Evolutionary conservation across 2,797 vertebrate species (phyloP).

Genomic region (Cossypha dichroa): DNA sequence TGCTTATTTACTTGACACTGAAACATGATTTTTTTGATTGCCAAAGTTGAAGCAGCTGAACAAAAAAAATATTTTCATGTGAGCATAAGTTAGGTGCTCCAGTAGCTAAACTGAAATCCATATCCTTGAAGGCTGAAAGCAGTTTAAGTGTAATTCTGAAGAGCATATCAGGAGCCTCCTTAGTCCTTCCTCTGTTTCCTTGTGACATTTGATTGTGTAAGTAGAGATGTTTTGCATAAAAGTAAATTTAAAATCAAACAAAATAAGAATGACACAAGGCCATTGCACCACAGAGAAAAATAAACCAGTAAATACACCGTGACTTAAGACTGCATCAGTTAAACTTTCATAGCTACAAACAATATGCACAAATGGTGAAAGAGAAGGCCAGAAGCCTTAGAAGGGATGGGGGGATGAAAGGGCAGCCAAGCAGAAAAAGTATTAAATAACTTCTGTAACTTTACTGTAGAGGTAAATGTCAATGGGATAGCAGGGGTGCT

Average conservation of each 20-base stretch:
- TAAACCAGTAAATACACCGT: not conserved
- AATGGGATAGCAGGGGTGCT: not conserved
- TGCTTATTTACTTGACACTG: constrained; percentile 7
- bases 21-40: not conserved
- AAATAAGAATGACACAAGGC: not conserved
- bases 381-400: not conserved
- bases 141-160: not conserved
- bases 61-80: not conserved
- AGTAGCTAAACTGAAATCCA: not conserved
- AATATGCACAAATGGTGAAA: not conserved
- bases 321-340: not conserved
- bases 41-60: not conserved
- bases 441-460: not conserved
- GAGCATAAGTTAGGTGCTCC: not conserved
- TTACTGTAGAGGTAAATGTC: not conserved
- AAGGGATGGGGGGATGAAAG: not conserved
- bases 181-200: not conserved
- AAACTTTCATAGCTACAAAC: not conserved
- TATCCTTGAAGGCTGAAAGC: not conserved
- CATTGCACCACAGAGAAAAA: not conserved
- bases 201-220: not conserved
- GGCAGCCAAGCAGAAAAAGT: not conserved
- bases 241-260: not conserved
- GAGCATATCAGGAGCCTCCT: not conserved
- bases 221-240: not conserved